Conservation (phyloP, 64 coral and sea anemone genomes). For the Dendrophyllia cribrosa region DNA sequence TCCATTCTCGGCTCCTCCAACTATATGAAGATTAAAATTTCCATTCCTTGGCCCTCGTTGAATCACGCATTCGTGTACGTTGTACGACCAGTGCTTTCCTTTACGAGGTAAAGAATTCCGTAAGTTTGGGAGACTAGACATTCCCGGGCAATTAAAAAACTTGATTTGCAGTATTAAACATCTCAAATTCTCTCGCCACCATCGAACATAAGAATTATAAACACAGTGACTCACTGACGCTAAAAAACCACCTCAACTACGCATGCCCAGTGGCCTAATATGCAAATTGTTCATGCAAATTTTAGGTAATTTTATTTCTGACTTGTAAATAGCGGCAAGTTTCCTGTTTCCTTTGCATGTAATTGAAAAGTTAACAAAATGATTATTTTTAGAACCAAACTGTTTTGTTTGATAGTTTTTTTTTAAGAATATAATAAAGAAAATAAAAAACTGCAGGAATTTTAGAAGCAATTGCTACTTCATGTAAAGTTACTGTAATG, state of each 20-base stretch:
- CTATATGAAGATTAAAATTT: conserved; percentile 86
- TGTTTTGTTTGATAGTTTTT: background rate
- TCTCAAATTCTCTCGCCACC: background rate
- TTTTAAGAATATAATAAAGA: too few relatives aligned
- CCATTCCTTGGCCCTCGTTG: conserved; percentile 51
- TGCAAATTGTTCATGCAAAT: conserved; percentile 21
- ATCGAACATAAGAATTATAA: conserved; percentile 1
- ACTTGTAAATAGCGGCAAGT: background rate
- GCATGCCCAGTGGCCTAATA: conserved; percentile 10
- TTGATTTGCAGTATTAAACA: background rate
- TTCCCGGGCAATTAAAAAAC: background rate
- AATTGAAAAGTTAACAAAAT: background rate
- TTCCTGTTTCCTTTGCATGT: background rate
- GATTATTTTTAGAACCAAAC: background rate
- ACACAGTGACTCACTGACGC: conserved; percentile 42
- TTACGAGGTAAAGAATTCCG: conserved; percentile 86
- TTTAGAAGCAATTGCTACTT: background rate
- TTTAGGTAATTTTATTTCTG: background rate
- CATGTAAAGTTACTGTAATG: background rate
- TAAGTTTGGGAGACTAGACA: conserved; percentile 12
- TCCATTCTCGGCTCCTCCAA: conserved; percentile 94
- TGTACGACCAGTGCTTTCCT: conserved; percentile 93
- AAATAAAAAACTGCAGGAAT: too few relatives aligned
- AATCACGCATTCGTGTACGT: conserved; percentile 75
- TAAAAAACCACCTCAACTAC: background rate